Evolutionary conservation across 2,888 invertebrate genomes (phyloP).

Genomic region (Andricus curvator): DNA sequence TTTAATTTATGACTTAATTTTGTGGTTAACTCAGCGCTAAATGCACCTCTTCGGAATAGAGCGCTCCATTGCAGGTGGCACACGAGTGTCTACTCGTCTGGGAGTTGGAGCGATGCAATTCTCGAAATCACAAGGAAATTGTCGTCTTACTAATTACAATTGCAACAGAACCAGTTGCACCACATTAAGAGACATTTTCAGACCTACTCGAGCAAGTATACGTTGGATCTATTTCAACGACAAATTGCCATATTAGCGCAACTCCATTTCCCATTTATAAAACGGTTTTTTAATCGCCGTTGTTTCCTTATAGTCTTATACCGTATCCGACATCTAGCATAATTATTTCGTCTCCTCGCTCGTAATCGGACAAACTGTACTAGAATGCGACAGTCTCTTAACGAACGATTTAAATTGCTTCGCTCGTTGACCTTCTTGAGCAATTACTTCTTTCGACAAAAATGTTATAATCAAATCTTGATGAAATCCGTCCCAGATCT

Average conservation of each 20-base stretch:
- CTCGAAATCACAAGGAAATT: conserved; percentile 36
- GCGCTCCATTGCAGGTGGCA: conserved; percentile 31
- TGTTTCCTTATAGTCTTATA: conserved; percentile 29
- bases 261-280: conserved; percentile 39
- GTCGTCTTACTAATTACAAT: conserved; percentile 36
- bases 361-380: conserved; percentile 33
- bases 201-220: conserved; percentile 17
- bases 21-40: conserved; percentile 40
- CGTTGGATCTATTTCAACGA: conserved; percentile 33
- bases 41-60: conserved; percentile 38
- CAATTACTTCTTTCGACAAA: conserved; percentile 39
- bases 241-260: conserved; percentile 40
- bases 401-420: conserved; percentile 39
- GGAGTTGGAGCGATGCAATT: not conserved
- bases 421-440: conserved; percentile 37
- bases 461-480: conserved; percentile 39
- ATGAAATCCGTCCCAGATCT: conserved; percentile 30
- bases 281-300: conserved; percentile 24
- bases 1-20: conserved; percentile 42
- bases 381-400: conserved; percentile 38
- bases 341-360: conserved; percentile 36
- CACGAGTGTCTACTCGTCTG: not conserved
- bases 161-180: conserved; percentile 39
- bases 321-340: conserved; percentile 34
- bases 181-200: conserved; percentile 37